Base-by-base conservation (phyloP, 2,113 vertebrate species). In the Salvelinus namaycush region DNA sequence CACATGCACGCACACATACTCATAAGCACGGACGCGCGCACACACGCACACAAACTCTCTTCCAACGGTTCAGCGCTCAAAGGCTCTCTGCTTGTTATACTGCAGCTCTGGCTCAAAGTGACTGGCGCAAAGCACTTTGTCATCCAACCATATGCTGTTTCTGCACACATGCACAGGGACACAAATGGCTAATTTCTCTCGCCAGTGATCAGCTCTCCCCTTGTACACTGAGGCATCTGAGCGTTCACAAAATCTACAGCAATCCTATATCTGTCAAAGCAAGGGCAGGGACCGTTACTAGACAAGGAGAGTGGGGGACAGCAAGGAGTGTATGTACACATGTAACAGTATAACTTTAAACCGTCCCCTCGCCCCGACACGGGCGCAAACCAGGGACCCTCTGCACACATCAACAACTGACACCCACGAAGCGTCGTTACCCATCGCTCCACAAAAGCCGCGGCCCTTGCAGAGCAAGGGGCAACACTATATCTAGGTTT, bases 41-140 rank as follows among this genome's bases (percentile, higher is more conserved):
- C 49, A 51, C 51, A 54, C 51, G 4, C 51, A 18, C 51, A 18
- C 51, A 18, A 16, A 18, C 51, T 16, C 51, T 16, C 51, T 79
- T 49, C 54, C 73, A 78, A 60, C n/a, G 44, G 76, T 78, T 81
- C 70, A 73, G 3, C 48, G 69, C 73, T 79, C 60, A 79, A 54
- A 59, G 73, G 71, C 81, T 78, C 62, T 78, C 24, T 78, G 75
- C 83, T 88, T 82, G 84, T 90, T 89, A 87, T 81, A 84, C 72
- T 75, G 76, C 75, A 84, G 71, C 75, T 84, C 65, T 81, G 67
- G 66, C 73, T 83, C 81, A 83, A 68, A 78, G 73, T 74, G 70
- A 75, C 72, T 51, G 73, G 78, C 71, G 79, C 74, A 79, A 79
- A 69, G 84, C 77, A 83, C 72, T 67, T 54, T 79, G 72, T 66